Percentiles rank a stretch among this genome's conserved stretches.
Conservation (phyloP, 2,113 vertebrate genomes). For the Periophthalmodon schlosseri region DNA sequence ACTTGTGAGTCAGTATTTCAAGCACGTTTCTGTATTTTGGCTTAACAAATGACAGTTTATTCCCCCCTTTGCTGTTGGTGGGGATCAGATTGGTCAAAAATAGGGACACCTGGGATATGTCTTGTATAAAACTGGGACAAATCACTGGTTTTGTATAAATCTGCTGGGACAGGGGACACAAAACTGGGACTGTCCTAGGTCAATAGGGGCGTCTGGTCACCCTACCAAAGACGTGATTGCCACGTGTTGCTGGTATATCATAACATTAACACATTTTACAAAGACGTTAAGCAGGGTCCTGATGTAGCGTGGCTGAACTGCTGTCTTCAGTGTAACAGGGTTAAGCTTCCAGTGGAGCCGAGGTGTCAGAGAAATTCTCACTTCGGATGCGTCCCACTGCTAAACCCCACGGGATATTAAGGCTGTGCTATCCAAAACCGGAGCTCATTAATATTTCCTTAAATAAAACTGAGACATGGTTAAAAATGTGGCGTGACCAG, state of each 20-base stretch:
- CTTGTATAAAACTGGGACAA: no score
- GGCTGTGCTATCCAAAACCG: background rate
- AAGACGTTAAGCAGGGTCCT: background rate
- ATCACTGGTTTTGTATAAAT: no score
- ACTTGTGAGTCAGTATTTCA: no score
- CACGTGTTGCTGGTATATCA: no score
- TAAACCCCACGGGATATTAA: slow-evolving; percentile 8
- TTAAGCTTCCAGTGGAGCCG: background rate
- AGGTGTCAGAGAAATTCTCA: slow-evolving; percentile 16
- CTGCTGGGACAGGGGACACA: no score
- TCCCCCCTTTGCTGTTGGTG: no score
- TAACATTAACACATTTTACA: background rate
- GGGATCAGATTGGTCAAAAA: no score
- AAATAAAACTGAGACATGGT: slow-evolving; percentile 14
- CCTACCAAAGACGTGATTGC: background rate
- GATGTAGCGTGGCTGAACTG: background rate
- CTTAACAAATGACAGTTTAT: no score
- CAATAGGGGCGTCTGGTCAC: no score
- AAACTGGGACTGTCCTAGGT: no score
- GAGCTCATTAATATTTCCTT: slow-evolving; percentile 11
- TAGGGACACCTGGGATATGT: no score
- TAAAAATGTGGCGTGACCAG: slow-evolving; percentile 19
- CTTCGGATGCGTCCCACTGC: background rate
- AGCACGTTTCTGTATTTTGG: no score
- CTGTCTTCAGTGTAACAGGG: background rate